Percentiles rank a stretch among this genome's conserved stretches.
These are phyloP conservation scores for Clupea harengus DNA, from an alignment of 2,113 vertebrate genomes.

Conservation along the genomic window DNA sequence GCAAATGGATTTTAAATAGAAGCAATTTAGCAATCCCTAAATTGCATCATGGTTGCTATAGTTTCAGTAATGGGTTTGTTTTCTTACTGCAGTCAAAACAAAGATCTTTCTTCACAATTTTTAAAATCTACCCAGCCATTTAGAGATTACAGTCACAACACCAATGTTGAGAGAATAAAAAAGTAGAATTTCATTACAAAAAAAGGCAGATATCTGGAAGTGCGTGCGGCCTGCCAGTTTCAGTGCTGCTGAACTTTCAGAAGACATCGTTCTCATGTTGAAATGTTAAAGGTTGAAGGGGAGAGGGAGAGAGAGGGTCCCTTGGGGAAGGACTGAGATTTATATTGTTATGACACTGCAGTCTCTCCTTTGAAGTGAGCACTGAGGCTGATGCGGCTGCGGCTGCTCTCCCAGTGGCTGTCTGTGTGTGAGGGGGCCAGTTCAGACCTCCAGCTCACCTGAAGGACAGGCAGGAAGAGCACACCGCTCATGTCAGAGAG, in stretches of 20 bases:
- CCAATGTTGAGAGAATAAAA: neutral
- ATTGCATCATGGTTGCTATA: neutral
- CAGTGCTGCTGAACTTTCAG: neutral
- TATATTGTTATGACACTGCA: neutral
- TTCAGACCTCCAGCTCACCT: neutral
- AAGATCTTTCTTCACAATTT: neutral
- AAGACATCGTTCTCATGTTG: neutral
- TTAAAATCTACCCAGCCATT: neutral
- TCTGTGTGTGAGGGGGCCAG: neutral
- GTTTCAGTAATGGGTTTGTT: neutral
- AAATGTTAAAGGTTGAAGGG: slow-evolving; percentile 13
- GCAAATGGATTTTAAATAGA: neutral
- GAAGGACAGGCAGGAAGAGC: slow-evolving; percentile 1
- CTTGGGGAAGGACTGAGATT: neutral
- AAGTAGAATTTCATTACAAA: neutral
- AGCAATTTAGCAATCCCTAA: neutral
- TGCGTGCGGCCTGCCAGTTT: neutral
- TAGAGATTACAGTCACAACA: neutral
- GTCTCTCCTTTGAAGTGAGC: neutral
- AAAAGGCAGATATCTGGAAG: neutral
- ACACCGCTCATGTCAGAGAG: neutral
- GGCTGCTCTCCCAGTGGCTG: neutral
- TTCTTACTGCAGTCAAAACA: neutral
- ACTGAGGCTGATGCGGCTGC: neutral
- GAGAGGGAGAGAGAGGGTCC: neutral